Evolutionary conservation across 2,113 vertebrate species (phyloP), one percentile per base, ranked within the genome.

Genomic region (Drymodes brunneopygia): DNA sequence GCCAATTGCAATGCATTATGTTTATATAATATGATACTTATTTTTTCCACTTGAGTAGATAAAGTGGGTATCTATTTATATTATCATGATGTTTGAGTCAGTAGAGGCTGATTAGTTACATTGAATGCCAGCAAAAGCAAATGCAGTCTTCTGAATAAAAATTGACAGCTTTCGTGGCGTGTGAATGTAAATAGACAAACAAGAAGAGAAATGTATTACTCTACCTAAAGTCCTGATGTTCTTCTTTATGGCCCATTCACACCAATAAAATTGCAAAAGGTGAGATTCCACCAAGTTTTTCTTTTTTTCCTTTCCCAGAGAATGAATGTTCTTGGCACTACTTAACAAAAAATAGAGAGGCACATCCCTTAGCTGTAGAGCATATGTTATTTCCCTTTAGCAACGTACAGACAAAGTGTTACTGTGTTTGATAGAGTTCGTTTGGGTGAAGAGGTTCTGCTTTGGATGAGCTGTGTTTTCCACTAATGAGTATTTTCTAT

Each of bases 21-120:
- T 96, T 98, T 97, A 97, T 95, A 94, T 94, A 97, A 96, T 97
- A 96, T 86, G 92, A 96, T 96, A 86, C 73, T 94, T 97, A 94
- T 94, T 95, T 97, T 96, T 97, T 95, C 88, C 80, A 97, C 81
- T 95, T 96, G 64, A 95, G 78, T 45, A 96, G 95, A 75, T 95
- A 97, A 96, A 94, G 91, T 96, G 88, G 54, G 67, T 96, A 96
- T 97, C 94, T 94, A 88, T 94, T 96, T 97, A 82, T 96, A 96
- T 96, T 96, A 97, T 97, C 91, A 75, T 73, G 73, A 90, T 94
- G 45, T 86, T 88, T 95, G 71, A 96, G 35, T 93, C 82, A 88
- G 81, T 81, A 94, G 65, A 90, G 62, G n/a, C 67, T 97, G 84
- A 94, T 89, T 95, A 95, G 65, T 90, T 94, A 66, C 58, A 36